Percentiles rank a stretch among this genome's conserved stretches.
Evolutionary conservation across 2,113 vertebrate genomes (phyloP).

Genomic region (Clarias batrachus): DNA sequence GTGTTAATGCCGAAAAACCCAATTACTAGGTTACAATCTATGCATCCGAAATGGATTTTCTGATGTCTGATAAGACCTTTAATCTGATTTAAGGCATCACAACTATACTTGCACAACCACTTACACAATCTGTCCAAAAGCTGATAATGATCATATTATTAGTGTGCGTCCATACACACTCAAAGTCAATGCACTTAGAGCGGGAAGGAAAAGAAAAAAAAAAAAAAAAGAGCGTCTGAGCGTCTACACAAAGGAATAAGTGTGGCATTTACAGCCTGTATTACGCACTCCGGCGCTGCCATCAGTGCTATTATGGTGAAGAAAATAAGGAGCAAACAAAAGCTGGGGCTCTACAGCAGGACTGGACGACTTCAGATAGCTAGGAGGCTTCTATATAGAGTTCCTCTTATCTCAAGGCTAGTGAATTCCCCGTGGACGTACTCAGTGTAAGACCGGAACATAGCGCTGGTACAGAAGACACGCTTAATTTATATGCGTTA

Average conservation of each 20-base stretch:
- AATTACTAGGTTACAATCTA: neutral
- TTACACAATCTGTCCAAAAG: neutral
- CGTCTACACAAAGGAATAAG: slow-evolving; percentile 36
- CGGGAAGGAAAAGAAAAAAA: neutral
- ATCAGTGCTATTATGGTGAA: slow-evolving; percentile 37
- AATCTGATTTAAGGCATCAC: neutral
- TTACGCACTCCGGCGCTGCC: slow-evolving; percentile 23
- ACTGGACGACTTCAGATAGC: neutral
- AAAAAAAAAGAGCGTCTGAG: neutral
- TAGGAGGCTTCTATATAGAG: neutral
- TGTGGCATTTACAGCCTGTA: slow-evolving; percentile 31
- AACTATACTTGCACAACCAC: neutral
- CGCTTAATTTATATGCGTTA: neutral
- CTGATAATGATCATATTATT: slow-evolving; percentile 7
- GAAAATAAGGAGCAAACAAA: slow-evolving; percentile 37
- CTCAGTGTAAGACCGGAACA: neutral
- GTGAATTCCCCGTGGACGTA: neutral
- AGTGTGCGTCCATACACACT: slow-evolving; percentile 1
- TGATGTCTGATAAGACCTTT: neutral
- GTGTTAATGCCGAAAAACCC: neutral
- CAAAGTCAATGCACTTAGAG: slow-evolving; percentile 5
- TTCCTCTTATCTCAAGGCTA: slow-evolving; percentile 2
- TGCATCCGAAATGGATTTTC: neutral
- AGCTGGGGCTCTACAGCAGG: neutral
- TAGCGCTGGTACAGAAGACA: neutral